Conservation (phyloP, 2,888 invertebrate species). For the Erynnis tages region DNA sequence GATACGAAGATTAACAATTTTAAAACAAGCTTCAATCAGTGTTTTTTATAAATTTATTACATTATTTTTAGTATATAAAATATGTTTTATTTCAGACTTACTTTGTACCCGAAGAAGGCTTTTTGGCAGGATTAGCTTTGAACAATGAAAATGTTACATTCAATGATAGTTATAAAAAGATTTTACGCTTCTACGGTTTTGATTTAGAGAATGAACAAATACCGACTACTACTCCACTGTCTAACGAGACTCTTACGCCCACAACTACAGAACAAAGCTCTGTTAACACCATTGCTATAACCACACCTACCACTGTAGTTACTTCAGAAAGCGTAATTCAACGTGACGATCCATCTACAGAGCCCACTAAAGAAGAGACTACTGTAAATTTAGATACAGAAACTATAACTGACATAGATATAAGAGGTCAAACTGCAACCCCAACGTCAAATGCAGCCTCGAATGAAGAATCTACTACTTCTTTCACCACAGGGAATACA, state of each 20-base stretch:
- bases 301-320: conserved; percentile 31
- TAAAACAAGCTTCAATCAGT: too few species aligned
- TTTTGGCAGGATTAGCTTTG: conserved; percentile 89
- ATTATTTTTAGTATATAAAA: too few species aligned
- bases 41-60: too few species aligned
- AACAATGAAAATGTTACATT: conserved; percentile 90
- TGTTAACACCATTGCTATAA: conserved; percentile 33
- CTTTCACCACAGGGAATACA: neutral
- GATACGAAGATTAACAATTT: too few species aligned
- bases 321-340: conserved; percentile 41
- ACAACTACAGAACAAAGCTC: conserved; percentile 29
- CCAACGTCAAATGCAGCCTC: conserved; percentile 47
- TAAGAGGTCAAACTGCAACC: conserved; percentile 45
- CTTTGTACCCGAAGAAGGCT: conserved; percentile 91
- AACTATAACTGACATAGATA: conserved; percentile 49
- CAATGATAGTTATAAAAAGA: conserved; percentile 86
- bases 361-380: conserved; percentile 48
- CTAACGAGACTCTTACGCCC: conserved; percentile 37
- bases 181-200: conserved; percentile 90
- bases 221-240: conserved; percentile 47
- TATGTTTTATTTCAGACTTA: conserved; percentile 84
- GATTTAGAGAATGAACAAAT: conserved; percentile 82
- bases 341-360: conserved; percentile 42
- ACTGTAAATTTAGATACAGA: conserved; percentile 56
- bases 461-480: conserved; percentile 36